Evolutionary conservation across 2,888 invertebrate species (phyloP).

Genomic region (Lypha dubia): DNA sequence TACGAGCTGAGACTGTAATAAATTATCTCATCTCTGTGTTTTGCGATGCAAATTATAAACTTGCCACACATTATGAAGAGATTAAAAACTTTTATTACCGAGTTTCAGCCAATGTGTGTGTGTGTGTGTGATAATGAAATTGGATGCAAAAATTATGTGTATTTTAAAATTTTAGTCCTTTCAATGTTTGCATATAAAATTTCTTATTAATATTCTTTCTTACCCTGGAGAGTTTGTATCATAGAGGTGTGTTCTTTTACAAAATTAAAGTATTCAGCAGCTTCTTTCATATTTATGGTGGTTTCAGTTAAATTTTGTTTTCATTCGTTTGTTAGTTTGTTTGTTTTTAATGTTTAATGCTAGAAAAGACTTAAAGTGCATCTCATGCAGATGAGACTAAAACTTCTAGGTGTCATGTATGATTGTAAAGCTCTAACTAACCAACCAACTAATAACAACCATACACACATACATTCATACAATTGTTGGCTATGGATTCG

Average conservation of each 20-base stretch:
- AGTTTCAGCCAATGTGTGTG: not conserved
- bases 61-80: not conserved
- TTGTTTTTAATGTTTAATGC: not conserved
- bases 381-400: constrained; percentile 8
- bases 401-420: constrained; percentile 1
- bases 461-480: no score
- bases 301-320: not conserved
- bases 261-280: not conserved
- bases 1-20: not conserved
- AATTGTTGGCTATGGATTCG: constrained; percentile 21
- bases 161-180: constrained; percentile 13
- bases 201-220: constrained; percentile 38
- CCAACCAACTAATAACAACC: not conserved
- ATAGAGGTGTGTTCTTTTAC: constrained; percentile 17
- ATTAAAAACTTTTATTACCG: not conserved
- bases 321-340: constrained; percentile 26
- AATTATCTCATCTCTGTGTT: not conserved
- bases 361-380: constrained; percentile 2
- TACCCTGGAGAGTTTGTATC: constrained; percentile 20
- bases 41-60: constrained; percentile 17
- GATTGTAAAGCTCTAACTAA: constrained; percentile 14
- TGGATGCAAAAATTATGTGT: not conserved
- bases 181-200: constrained; percentile 1
- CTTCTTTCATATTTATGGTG: no score
- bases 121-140: constrained; percentile 2